A percentile compares a stretch with the other conserved stretches of the same genome.
These are phyloP conservation scores for Andrena bucephala DNA, from an alignment of 2,888 invertebrate genomes.

Conservation along the genomic window DNA sequence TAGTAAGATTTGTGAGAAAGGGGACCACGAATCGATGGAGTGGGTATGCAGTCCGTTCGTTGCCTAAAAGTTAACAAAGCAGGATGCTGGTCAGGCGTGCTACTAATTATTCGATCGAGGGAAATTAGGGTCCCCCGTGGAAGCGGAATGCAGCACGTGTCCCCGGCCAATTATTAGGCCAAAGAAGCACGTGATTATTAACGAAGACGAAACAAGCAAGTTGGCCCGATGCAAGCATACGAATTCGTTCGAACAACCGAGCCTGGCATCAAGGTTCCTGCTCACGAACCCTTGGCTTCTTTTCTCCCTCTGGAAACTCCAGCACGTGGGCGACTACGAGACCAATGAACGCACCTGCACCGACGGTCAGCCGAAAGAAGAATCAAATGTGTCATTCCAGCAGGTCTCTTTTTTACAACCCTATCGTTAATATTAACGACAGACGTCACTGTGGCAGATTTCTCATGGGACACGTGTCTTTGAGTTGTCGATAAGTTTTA, in stretches of 20 bases:
- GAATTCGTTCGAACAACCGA: constrained; percentile 35
- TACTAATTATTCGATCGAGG: constrained; percentile 47
- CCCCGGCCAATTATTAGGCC: constrained; percentile 48
- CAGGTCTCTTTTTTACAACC: neutral
- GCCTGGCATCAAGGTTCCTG: constrained; percentile 40
- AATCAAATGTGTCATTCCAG: constrained; percentile 12
- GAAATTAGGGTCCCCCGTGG: constrained; percentile 30
- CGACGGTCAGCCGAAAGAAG: neutral
- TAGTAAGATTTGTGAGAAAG: neutral
- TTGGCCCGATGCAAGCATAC: constrained; percentile 5
- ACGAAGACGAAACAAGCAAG: constrained; percentile 42
- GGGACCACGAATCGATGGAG: neutral
- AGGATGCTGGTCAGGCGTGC: constrained; percentile 40
- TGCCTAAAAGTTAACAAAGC: neutral
- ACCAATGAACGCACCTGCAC: constrained; percentile 26
- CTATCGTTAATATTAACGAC: constrained; percentile 22
- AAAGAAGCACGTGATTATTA: constrained; percentile 50
- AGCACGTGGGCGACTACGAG: constrained; percentile 33
- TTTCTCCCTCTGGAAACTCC: constrained; percentile 14
- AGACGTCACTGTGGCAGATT: neutral
- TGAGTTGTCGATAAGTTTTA: neutral
- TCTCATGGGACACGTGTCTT: neutral
- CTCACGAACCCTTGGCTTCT: constrained; percentile 49
- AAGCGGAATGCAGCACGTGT: constrained; percentile 38
- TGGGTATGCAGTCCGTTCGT: neutral